Evolutionary conservation across 64 coral and sea anemone genomes (phyloP).

Genomic region (Stichodactyla helianthus): DNA sequence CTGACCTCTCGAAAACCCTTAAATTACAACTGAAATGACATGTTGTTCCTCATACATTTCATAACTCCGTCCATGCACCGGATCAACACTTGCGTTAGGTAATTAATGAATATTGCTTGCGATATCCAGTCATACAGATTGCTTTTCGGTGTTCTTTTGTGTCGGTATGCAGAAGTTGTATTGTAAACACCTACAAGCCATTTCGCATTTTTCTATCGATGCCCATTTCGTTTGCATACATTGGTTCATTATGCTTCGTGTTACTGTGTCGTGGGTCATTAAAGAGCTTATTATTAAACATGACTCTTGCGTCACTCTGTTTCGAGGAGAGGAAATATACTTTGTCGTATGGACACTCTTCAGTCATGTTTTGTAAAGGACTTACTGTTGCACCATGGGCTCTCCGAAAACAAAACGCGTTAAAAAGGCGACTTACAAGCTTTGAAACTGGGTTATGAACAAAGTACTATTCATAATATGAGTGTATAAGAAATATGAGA

Average conservation of each 20-base stretch:
- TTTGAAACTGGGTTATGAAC: too few species aligned
- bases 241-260: not conserved
- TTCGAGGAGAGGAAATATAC: too few species aligned
- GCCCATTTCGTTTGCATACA: not conserved
- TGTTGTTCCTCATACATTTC: not conserved
- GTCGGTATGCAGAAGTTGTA: too few species aligned
- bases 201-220: not conserved
- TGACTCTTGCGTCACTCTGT: not conserved
- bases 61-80: not conserved
- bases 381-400: too few species aligned
- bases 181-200: too few species aligned
- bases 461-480: too few species aligned
- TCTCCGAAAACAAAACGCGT: too few species aligned
- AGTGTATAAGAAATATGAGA: too few species aligned
- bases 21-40: slow-evolving; percentile 44
- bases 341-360: too few species aligned
- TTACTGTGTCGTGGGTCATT: not conserved
- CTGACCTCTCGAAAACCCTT: slow-evolving; percentile 66
- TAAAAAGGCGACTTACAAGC: too few species aligned
- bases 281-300: not conserved
- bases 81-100: not conserved
- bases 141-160: not conserved
- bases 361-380: too few species aligned
- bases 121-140: not conserved
- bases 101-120: not conserved